Conservation (phyloP, 2,797 vertebrate genomes). For the Chelmon rostratus region DNA sequence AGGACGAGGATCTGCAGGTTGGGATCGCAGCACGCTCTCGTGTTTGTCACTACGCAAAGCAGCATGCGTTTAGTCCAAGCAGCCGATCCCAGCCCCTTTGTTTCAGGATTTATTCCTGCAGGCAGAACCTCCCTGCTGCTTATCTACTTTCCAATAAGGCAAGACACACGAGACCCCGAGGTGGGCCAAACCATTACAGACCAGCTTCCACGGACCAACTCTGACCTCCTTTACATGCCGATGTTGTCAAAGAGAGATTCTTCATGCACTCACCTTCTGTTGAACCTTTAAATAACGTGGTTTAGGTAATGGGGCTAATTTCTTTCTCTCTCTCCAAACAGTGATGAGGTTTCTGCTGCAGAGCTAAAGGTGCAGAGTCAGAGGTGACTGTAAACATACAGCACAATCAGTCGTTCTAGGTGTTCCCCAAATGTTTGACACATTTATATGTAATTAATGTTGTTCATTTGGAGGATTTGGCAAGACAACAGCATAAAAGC, state of each 20-base stretch:
- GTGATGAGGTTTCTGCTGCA: too few relatives aligned
- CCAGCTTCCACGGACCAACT: not conserved
- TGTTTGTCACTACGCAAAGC: conserved; percentile 7
- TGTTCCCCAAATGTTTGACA: too few relatives aligned
- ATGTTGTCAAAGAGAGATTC: not conserved
- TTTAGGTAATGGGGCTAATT: not conserved
- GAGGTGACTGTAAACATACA: too few relatives aligned
- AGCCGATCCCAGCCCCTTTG: not conserved
- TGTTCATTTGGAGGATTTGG: too few relatives aligned
- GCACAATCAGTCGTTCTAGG: too few relatives aligned
- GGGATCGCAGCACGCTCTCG: not conserved
- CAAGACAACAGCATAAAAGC: too few relatives aligned
- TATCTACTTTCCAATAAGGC: too few relatives aligned
- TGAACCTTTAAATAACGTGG: not conserved
- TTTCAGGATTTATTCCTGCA: not conserved
- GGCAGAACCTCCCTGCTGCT: conserved; percentile 5
- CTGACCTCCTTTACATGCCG: not conserved
- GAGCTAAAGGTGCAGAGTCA: too few relatives aligned
- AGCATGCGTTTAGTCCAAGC: conserved; percentile 4
- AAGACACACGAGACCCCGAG: too few relatives aligned
- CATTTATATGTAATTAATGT: too few relatives aligned
- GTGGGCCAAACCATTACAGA: not conserved
- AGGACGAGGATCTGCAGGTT: conserved; percentile 5
- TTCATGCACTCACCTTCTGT: not conserved
- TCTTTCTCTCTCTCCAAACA: not conserved